A percentile compares a stretch with the other conserved stretches of the same genome.
Evolutionary conservation across 2,888 invertebrate species (phyloP).

Genomic region (Dasysyrphus albostriatus): DNA sequence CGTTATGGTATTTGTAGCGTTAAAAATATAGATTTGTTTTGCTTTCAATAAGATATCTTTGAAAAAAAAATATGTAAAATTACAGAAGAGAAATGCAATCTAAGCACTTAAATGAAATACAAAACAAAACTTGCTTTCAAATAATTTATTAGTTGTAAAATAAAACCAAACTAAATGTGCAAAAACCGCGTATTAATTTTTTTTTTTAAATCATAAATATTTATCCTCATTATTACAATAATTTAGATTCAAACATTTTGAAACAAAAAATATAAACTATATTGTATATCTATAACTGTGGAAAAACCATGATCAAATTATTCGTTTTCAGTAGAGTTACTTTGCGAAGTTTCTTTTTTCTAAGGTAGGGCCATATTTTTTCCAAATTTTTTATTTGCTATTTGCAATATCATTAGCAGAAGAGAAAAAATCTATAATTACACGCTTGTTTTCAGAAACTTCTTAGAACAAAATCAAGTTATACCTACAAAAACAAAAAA

Average conservation of each 20-base stretch:
- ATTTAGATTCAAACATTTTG: not conserved
- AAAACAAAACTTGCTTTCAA: conserved; percentile 53
- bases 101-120: conserved; percentile 70
- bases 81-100: conserved; percentile 50
- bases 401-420: not conserved
- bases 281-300: not conserved
- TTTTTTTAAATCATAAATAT: not conserved
- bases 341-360: not conserved
- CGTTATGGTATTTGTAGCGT: not conserved
- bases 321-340: not conserved
- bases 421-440: not conserved
- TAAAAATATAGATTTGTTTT: conserved; percentile 4
- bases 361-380: not conserved
- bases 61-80: conserved; percentile 10
- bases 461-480: not conserved
- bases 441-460: not conserved
- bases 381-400: not conserved
- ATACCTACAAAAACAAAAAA: not conserved
- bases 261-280: not conserved
- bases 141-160: conserved; percentile 51
- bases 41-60: not conserved
- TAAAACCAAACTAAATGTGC: not conserved
- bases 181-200: conserved; percentile 4
- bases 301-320: not conserved
- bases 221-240: not conserved